phyloP scores from a whole-genome alignment of 2,888 invertebrate species.

The Keiferia lycopersicella region DNA sequence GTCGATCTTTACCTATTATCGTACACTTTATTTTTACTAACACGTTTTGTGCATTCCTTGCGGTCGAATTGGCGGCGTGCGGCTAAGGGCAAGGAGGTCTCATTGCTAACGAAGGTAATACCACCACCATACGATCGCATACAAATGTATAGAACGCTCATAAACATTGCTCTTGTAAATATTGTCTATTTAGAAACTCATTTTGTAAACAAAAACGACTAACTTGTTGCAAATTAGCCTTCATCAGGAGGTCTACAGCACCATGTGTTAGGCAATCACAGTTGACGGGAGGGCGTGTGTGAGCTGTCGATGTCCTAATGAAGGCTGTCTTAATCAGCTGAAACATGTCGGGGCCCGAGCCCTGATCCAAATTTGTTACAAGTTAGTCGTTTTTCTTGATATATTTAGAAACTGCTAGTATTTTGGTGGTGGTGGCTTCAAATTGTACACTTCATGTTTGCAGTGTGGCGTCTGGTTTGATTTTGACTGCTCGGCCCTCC shows the following conservation, averaged over 20 bases:
- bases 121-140: conserved; percentile 26
- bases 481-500: neutral
- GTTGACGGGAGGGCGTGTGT: too few species aligned
- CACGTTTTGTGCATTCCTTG: conserved; percentile 64
- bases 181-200: too few species aligned
- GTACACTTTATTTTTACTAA: conserved; percentile 47
- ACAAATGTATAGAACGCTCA: conserved; percentile 11
- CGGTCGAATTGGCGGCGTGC: conserved; percentile 46
- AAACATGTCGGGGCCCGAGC: too few species aligned
- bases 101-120: conserved; percentile 78
- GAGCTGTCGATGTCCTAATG: too few species aligned
- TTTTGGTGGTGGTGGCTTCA: conserved; percentile 2
- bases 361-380: too few species aligned
- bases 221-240: too few species aligned
- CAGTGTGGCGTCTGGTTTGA: conserved; percentile 10
- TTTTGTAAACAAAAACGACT: too few species aligned
- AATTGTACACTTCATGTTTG: neutral
- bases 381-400: too few species aligned
- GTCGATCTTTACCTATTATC: conserved; percentile 2
- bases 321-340: too few species aligned
- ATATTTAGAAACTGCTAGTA: neutral
- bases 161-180: conserved; percentile 2
- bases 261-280: too few species aligned
- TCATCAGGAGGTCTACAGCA: too few species aligned
- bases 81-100: conserved; percentile 72